Conservation (phyloP, 2,797 vertebrate species). For the Sphaeramia orbicularis region DNA sequence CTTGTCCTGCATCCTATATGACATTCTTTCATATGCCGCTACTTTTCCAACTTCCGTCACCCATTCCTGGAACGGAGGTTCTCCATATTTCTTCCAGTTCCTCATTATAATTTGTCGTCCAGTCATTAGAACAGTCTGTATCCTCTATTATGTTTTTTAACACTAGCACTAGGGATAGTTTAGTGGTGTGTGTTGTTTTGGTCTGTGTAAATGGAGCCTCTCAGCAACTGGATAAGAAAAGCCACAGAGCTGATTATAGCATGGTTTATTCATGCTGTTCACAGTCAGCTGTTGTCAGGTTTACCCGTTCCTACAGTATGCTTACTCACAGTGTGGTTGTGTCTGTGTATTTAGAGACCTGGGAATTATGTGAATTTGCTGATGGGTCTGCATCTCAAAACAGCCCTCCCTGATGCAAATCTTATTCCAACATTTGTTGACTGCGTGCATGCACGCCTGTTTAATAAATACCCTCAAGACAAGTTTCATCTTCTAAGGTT, state of each 20-base stretch:
- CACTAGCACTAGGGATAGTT: slow-evolving; percentile 8
- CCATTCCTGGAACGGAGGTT: no score
- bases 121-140: no score
- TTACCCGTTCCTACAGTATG: slow-evolving; percentile 38
- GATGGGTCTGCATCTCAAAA: slow-evolving; percentile 22
- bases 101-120: no score
- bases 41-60: no score
- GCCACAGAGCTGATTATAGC: slow-evolving; percentile 49
- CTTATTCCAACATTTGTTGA: slow-evolving; percentile 1
- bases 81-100: no score
- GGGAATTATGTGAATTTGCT: slow-evolving; percentile 32
- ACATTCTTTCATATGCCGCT: no score
- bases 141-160: no score
- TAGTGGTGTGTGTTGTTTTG: slow-evolving; percentile 20
- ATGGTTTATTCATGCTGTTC: slow-evolving; percentile 75
- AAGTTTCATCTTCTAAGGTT: slow-evolving; percentile 28
- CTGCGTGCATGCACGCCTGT: background rate
- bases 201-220: slow-evolving; percentile 49
- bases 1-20: no score
- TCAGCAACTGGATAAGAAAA: slow-evolving; percentile 53
- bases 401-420: slow-evolving; percentile 22
- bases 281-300: slow-evolving; percentile 55
- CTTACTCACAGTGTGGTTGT: slow-evolving; percentile 28
- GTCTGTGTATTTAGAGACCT: slow-evolving; percentile 3
- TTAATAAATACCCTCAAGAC: slow-evolving; percentile 28